phyloP scores from a whole-genome alignment of 1,140 invertebrate genomes.

The Cherax quadricarinatus region DNA sequence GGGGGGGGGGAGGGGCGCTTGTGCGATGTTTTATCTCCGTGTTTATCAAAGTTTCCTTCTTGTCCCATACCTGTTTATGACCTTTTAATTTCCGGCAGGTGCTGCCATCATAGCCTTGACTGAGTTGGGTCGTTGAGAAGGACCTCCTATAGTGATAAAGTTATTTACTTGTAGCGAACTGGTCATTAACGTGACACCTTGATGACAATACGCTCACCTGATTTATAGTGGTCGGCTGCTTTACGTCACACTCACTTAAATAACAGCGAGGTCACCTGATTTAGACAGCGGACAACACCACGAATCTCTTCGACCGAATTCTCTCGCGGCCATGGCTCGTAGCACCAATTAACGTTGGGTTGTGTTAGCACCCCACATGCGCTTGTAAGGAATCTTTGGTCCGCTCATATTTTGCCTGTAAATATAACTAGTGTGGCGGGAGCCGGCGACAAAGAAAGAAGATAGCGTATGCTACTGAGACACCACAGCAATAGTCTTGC shows the following conservation, averaged over 20 bases:
- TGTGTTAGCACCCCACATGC: neutral
- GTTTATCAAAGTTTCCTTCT: too few species aligned
- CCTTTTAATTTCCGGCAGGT: neutral
- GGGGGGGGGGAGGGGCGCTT: too few species aligned
- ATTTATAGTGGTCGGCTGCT: too few species aligned
- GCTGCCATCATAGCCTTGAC: too few species aligned
- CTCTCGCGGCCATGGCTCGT: too few species aligned
- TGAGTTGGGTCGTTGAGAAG: neutral
- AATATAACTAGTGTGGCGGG: neutral
- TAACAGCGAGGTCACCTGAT: neutral
- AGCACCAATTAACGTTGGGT: too few species aligned
- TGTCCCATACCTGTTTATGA: neutral
- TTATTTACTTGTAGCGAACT: too few species aligned
- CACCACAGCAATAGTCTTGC: conserved; percentile 52
- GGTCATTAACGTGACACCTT: too few species aligned
- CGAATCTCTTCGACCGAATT: neutral
- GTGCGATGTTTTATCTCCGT: too few species aligned
- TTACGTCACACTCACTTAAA: neutral
- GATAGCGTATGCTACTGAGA: conserved; percentile 37
- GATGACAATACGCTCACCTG: too few species aligned
- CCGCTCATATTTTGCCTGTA: conserved; percentile 1
- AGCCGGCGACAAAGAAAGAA: neutral
- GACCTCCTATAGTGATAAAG: too few species aligned
- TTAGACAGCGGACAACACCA: neutral
- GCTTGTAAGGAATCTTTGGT: neutral